Conservation (phyloP, 2,797 vertebrate species). For the Diplodus puntazzo region DNA sequence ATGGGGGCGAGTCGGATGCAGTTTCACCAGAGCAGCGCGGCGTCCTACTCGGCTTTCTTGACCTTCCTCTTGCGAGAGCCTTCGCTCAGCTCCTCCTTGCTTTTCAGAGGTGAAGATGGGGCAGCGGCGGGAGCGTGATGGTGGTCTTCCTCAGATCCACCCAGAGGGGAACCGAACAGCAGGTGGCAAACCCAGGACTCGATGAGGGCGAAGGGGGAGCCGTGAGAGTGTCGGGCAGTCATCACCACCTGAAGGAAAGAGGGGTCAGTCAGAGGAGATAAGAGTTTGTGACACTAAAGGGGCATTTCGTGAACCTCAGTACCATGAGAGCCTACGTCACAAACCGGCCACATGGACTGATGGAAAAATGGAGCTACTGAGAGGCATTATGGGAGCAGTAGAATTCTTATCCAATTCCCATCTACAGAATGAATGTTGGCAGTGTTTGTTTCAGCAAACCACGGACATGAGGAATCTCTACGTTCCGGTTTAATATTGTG, state of each 20-base stretch:
- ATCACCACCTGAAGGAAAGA: conserved; percentile 88
- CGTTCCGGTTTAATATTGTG: no score
- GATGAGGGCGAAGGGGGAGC: conserved; percentile 92
- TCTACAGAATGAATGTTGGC: no score
- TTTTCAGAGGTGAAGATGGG: conserved; percentile 87
- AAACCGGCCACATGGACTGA: background rate
- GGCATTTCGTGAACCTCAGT: background rate
- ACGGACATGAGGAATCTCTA: no score
- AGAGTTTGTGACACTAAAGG: background rate
- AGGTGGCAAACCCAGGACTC: conserved; percentile 91
- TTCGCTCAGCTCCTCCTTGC: conserved; percentile 95
- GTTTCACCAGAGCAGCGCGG: conserved; percentile 30
- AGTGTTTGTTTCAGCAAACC: no score
- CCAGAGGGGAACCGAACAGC: conserved; percentile 89
- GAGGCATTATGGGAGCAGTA: background rate
- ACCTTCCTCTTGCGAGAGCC: conserved; percentile 94
- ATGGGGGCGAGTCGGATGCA: conserved; percentile 64
- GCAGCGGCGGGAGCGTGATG: conserved; percentile 74
- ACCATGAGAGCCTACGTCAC: background rate
- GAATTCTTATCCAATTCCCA: background rate
- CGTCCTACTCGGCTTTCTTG: conserved; percentile 94
- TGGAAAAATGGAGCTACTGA: background rate
- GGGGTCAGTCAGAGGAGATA: background rate
- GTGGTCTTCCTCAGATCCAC: conserved; percentile 83
- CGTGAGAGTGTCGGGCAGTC: conserved; percentile 96